phyloP scores from a whole-genome alignment of 2,888 invertebrate species.

The Drosophila anomalipes region DNA sequence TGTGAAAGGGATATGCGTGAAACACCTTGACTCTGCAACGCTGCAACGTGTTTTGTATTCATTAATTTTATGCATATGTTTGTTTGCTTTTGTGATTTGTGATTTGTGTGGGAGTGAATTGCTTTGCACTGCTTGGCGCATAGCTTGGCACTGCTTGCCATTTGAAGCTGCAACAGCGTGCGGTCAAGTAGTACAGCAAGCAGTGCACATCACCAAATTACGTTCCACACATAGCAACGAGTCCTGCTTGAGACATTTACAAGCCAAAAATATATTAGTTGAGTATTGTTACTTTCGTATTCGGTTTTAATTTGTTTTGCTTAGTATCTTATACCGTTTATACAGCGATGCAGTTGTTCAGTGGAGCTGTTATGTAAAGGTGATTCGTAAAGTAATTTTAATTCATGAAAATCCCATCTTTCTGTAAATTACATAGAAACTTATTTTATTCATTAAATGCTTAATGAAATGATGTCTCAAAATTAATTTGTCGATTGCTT shows the following conservation, averaged over 20 bases:
- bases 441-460: not conserved
- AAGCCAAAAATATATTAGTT: not conserved
- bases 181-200: slow-evolving; percentile 17
- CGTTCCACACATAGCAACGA: not conserved
- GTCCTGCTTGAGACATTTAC: slow-evolving; percentile 9
- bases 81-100: not conserved
- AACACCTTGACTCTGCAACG: not conserved
- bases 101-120: not conserved
- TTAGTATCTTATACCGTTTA: not conserved
- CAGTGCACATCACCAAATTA: slow-evolving; percentile 26
- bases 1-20: not conserved
- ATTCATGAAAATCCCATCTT: not conserved
- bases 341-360: not conserved
- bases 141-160: not conserved
- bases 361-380: not conserved
- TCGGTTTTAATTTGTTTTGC: not conserved
- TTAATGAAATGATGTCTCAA: not conserved
- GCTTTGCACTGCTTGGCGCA: not conserved
- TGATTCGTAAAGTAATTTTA: not conserved
- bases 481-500: not conserved
- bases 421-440: not conserved
- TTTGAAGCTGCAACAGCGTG: not conserved
- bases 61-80: slow-evolving; percentile 1
- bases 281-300: not conserved
- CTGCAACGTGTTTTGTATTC: not conserved